Conservation (phyloP, 2,113 vertebrate genomes). For the Neopipo cinnamomea region DNA sequence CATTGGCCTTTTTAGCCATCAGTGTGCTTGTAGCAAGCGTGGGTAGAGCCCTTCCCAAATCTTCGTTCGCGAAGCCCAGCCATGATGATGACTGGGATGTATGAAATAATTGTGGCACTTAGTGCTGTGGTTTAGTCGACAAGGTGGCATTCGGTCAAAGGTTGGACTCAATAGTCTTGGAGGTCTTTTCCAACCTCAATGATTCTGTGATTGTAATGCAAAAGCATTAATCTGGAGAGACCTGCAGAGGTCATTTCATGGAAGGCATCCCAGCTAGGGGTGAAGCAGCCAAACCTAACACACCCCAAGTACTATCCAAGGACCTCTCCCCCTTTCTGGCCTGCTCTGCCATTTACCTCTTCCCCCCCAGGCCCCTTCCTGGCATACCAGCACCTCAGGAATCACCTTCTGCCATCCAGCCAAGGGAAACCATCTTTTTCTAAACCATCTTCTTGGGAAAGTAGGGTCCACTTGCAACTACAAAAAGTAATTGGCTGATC, state of each 20-base stretch:
- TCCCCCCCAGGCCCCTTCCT: background rate
- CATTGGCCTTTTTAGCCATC: too few species aligned
- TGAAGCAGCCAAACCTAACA: background rate
- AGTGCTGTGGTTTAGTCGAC: background rate
- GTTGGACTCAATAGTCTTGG: background rate
- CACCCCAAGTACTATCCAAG: background rate
- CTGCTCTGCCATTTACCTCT: fast-evolving
- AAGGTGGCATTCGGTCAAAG: background rate
- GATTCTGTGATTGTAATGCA: background rate
- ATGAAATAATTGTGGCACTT: background rate
- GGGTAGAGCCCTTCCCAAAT: too few species aligned
- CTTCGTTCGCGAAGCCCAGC: too few species aligned
- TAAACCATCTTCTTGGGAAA: background rate
- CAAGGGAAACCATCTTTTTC: background rate
- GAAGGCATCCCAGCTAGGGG: fast-evolving
- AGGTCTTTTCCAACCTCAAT: background rate
- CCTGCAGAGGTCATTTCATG: fast-evolving
- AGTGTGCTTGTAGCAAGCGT: too few species aligned
- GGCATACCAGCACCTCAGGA: background rate
- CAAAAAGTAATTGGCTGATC: background rate
- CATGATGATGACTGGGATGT: too few species aligned
- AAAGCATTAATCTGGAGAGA: background rate
- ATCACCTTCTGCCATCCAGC: background rate
- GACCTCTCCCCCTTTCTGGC: background rate
- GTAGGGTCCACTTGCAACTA: background rate